Evolutionary conservation across 2,888 invertebrate species (phyloP).

Genomic region (Hemicrepidius hirtus): DNA sequence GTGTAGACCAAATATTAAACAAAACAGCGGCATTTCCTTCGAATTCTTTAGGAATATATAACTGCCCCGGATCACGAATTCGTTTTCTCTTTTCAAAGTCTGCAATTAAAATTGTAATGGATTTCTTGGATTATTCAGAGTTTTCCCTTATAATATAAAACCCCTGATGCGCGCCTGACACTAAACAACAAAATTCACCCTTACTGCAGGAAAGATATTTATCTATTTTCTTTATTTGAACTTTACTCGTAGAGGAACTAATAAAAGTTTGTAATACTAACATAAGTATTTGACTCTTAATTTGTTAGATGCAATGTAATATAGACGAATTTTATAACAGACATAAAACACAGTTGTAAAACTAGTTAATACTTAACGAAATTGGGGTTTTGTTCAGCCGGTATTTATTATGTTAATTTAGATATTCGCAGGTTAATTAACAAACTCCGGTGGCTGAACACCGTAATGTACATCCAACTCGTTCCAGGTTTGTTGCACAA

Average conservation of each 20-base stretch:
- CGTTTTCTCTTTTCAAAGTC: slow-evolving; percentile 48
- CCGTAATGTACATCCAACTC: slow-evolving; percentile 40
- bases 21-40: slow-evolving; percentile 53
- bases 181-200: slow-evolving; percentile 1
- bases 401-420: slow-evolving; percentile 52
- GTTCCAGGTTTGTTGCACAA: slow-evolving; percentile 53
- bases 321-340: not conserved
- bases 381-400: slow-evolving; percentile 45
- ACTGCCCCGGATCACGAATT: slow-evolving; percentile 53
- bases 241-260: too few relatives aligned
- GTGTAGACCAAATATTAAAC: slow-evolving; percentile 56
- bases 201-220: not conserved
- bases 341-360: not conserved
- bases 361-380: slow-evolving; percentile 41
- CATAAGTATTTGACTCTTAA: too few relatives aligned
- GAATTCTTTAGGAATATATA: slow-evolving; percentile 52
- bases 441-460: slow-evolving; percentile 39
- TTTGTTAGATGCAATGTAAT: not conserved
- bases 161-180: slow-evolving; percentile 29
- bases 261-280: too few relatives aligned
- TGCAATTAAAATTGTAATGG: slow-evolving; percentile 50
- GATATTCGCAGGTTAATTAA: slow-evolving; percentile 51
- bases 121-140: slow-evolving; percentile 34
- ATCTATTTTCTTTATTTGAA: too few relatives aligned
- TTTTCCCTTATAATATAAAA: slow-evolving; percentile 8